Conservation (phyloP, 2,797 vertebrate species). For the Ptychobarbus kaznakovi region DNA sequence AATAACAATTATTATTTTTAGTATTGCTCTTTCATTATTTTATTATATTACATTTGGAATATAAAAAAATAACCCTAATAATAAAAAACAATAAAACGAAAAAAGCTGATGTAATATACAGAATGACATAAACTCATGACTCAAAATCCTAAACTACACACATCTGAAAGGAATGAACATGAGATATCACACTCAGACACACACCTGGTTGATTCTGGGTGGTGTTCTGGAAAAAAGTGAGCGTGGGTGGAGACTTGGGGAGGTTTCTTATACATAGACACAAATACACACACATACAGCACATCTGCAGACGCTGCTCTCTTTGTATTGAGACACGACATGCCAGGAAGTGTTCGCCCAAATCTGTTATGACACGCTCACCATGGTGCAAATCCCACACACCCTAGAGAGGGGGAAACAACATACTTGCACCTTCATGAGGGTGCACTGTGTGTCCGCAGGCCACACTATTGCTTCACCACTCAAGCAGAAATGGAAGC, state of each 20-base stretch:
- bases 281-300: constrained; percentile 54
- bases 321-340: constrained; percentile 63
- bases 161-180: constrained; percentile 81
- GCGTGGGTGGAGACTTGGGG: constrained; percentile 28
- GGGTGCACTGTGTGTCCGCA: constrained; percentile 22
- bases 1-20: not conserved
- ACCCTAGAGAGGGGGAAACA: constrained; percentile 57
- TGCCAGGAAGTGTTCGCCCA: constrained; percentile 61
- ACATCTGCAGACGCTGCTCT: constrained; percentile 66
- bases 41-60: not conserved
- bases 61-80: not conserved
- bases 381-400: constrained; percentile 64
- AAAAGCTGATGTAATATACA: constrained; percentile 16
- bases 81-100: not conserved
- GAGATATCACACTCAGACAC: constrained; percentile 44
- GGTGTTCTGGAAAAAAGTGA: constrained; percentile 36
- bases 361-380: constrained; percentile 74
- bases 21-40: not conserved
- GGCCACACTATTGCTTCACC: constrained; percentile 10
- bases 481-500: constrained; percentile 12
- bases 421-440: constrained; percentile 60
- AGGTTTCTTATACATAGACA: constrained; percentile 56
- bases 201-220: constrained; percentile 51
- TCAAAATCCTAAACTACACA: constrained; percentile 95
- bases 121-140: constrained; percentile 77